Conservation (phyloP, 2,113 vertebrate species). For the Progne subis region DNA sequence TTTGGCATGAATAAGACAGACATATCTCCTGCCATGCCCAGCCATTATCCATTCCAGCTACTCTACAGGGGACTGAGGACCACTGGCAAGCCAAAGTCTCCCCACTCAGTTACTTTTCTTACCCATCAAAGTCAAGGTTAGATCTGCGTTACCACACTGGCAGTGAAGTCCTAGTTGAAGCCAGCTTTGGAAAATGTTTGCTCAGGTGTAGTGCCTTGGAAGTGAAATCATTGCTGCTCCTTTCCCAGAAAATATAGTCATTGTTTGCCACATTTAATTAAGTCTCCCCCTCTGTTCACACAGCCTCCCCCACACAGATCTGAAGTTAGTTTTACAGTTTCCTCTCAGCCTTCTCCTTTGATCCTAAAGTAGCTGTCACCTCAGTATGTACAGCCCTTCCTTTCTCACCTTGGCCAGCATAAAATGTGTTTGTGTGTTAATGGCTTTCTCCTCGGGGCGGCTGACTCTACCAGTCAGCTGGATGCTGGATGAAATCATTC, state of each 20-base stretch:
- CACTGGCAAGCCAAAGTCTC: not conserved
- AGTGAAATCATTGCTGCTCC: conserved; percentile 16
- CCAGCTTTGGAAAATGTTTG: conserved; percentile 48
- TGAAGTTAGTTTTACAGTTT: conserved; percentile 61
- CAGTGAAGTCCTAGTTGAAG: conserved; percentile 18
- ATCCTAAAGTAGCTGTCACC: conserved; percentile 58
- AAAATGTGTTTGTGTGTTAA: conserved; percentile 64
- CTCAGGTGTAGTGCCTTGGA: conserved; percentile 57
- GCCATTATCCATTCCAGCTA: not conserved
- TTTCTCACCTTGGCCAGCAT: conserved; percentile 58
- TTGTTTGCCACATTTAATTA: conserved; percentile 66
- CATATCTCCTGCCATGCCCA: not conserved
- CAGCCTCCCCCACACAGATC: conserved; percentile 4
- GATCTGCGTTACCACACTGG: not conserved
- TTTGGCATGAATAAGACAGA: not conserved
- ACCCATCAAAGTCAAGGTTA: conserved; percentile 5
- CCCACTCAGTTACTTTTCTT: not conserved
- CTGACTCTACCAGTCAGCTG: conserved; percentile 29
- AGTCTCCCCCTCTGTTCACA: conserved; percentile 21
- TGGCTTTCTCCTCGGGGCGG: conserved; percentile 15
- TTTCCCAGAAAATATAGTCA: conserved; percentile 45
- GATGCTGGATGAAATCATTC: conserved; percentile 39
- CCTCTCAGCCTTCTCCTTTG: conserved; percentile 50
- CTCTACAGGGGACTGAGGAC: not conserved
- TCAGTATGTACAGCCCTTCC: conserved; percentile 42